Percentiles rank a stretch among this genome's conserved stretches.
These are phyloP conservation scores for Timema cristinae DNA, from an alignment of 2,888 invertebrate genomes.

Conservation along the genomic window DNA sequence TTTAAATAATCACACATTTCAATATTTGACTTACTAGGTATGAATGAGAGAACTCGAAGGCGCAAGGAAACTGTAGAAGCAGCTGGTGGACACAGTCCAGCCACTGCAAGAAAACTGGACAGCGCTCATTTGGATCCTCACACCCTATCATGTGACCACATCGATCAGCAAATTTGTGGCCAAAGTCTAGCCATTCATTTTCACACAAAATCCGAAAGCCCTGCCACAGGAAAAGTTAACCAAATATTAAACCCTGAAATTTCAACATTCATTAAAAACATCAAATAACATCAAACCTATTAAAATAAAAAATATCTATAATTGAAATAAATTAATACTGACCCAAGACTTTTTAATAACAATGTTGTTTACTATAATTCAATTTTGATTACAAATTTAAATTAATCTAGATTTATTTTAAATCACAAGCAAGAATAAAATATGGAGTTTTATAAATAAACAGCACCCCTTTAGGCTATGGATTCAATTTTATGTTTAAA, in stretches of 20 bases:
- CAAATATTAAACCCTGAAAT: not conserved
- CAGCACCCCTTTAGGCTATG: no score
- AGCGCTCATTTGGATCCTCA: slow-evolving; percentile 91
- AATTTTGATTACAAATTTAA: not conserved
- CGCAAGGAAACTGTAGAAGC: slow-evolving; percentile 80
- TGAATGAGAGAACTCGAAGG: slow-evolving; percentile 92
- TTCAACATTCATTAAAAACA: not conserved
- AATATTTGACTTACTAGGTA: slow-evolving; percentile 68
- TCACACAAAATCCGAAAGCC: slow-evolving; percentile 92
- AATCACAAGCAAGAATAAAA: no score
- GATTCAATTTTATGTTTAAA: no score
- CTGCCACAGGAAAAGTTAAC: slow-evolving; percentile 47
- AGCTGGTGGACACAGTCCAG: slow-evolving; percentile 94
- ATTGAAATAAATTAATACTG: slow-evolving; percentile 1
- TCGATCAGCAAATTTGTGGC: slow-evolving; percentile 96
- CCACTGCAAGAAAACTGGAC: slow-evolving; percentile 98
- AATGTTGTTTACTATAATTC: not conserved
- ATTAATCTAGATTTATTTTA: not conserved
- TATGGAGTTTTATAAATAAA: no score
- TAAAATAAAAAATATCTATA: not conserved
- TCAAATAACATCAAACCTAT: not conserved
- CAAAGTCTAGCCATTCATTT: slow-evolving; percentile 96
- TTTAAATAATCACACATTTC: not conserved
- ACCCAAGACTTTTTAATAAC: not conserved
- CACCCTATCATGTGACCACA: slow-evolving; percentile 73